Conservation (phyloP, 1,140 invertebrate species). For the Drosophila virilis region DNA sequence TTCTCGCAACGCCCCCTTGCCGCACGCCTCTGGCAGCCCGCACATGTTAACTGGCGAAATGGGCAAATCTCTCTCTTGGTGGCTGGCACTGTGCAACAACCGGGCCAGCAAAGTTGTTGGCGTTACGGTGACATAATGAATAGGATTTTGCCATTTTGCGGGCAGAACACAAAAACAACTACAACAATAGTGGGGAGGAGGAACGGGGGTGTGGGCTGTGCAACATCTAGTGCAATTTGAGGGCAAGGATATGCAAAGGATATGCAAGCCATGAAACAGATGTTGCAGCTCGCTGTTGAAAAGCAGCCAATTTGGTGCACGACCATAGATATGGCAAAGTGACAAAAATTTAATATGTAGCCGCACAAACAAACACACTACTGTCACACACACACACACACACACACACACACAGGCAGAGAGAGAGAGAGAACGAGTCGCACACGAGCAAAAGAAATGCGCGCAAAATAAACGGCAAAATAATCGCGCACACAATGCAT, state of each 20-base stretch:
- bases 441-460: conserved; percentile 50
- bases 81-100: conserved; percentile 28
- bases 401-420: conserved; percentile 4
- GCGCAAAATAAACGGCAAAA: conserved; percentile 82
- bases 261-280: conserved; percentile 76
- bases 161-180: conserved; percentile 42
- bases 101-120: conserved; percentile 24
- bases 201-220: conserved; percentile 22
- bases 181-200: conserved; percentile 23
- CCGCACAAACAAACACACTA: conserved; percentile 21
- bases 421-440: neutral
- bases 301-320: conserved; percentile 81
- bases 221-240: conserved; percentile 65
- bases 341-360: conserved; percentile 83
- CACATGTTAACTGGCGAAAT: conserved; percentile 39
- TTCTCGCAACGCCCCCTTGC: neutral
- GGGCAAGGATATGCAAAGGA: conserved; percentile 79
- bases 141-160: conserved; percentile 76
- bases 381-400: conserved; percentile 14
- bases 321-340: conserved; percentile 80
- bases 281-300: conserved; percentile 83
- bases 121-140: conserved; percentile 75
- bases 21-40: neutral
- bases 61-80: conserved; percentile 36
- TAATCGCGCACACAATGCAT: conserved; percentile 83